phyloP scores from a whole-genome alignment of 2,888 invertebrate genomes.

The Saturnia japonica region DNA sequence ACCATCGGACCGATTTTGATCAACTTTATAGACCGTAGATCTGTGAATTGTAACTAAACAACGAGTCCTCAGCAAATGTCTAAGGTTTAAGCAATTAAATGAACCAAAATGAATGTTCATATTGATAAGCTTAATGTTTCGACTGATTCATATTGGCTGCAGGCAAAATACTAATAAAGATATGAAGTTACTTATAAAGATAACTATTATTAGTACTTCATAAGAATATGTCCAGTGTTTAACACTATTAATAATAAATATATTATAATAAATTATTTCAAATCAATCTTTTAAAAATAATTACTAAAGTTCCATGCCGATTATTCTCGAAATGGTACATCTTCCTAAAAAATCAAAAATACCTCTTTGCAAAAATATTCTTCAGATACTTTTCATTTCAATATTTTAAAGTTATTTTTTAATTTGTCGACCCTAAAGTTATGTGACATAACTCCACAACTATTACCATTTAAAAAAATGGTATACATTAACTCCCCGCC shows the following conservation, averaged over 20 bases:
- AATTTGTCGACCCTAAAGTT: constrained; percentile 25
- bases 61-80: not conserved
- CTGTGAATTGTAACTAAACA: too few relatives aligned
- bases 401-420: not conserved
- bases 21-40: too few relatives aligned
- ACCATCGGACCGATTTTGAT: too few relatives aligned
- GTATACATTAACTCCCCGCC: constrained; percentile 62
- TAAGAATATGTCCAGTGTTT: not conserved
- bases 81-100: not conserved
- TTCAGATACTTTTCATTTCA: not conserved
- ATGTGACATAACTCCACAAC: constrained; percentile 66
- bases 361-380: not conserved
- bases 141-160: not conserved
- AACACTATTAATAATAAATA: too few relatives aligned
- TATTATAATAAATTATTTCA: too few relatives aligned
- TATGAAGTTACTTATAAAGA: not conserved
- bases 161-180: not conserved
- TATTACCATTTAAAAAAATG: constrained; percentile 74
- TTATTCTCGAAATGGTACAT: not conserved
- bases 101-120: not conserved
- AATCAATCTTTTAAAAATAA: too few relatives aligned
- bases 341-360: not conserved
- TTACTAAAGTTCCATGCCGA: too few relatives aligned
- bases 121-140: not conserved
- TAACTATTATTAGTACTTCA: not conserved